These are phyloP conservation scores for Nesogale talazaci DNA, from an alignment of 2,113 vertebrate genomes.

Conservation along the genomic window DNA sequence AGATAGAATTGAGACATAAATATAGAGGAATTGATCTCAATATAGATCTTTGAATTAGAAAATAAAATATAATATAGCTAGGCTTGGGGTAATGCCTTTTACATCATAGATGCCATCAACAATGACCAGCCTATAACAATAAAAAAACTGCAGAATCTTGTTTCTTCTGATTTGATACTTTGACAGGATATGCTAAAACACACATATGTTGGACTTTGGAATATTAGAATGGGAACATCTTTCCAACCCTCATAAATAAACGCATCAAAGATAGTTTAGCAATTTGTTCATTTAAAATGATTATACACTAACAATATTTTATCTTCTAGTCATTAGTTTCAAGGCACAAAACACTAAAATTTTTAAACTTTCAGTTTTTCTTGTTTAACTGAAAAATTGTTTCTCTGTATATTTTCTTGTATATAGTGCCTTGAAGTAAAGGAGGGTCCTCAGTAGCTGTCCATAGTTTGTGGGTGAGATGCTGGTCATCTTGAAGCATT, in stretches of 20 bases:
- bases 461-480: not conserved
- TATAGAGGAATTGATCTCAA: too few relatives aligned
- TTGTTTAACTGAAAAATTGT: not conserved
- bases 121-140: too few relatives aligned
- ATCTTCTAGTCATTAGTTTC: not conserved
- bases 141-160: not conserved
- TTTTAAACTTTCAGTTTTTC: not conserved
- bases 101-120: too few relatives aligned
- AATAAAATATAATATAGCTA: too few relatives aligned
- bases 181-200: not conserved
- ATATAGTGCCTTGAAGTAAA: not conserved
- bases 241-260: not conserved
- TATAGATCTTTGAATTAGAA: too few relatives aligned
- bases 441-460: not conserved
- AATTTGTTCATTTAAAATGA: not conserved
- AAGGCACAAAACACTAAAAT: not conserved
- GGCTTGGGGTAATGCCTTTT: too few relatives aligned
- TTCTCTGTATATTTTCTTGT: not conserved
- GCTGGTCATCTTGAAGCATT: not conserved
- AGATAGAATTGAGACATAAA: too few relatives aligned
- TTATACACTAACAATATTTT: not conserved
- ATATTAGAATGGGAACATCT: not conserved
- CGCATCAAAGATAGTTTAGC: not conserved
- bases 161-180: slow-evolving; percentile 6
- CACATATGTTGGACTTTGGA: not conserved